Evolutionary conservation across 2,113 vertebrate species (phyloP), one percentile per base, ranked within the genome.

Genomic region (Melanerpes aurifrons): DNA sequence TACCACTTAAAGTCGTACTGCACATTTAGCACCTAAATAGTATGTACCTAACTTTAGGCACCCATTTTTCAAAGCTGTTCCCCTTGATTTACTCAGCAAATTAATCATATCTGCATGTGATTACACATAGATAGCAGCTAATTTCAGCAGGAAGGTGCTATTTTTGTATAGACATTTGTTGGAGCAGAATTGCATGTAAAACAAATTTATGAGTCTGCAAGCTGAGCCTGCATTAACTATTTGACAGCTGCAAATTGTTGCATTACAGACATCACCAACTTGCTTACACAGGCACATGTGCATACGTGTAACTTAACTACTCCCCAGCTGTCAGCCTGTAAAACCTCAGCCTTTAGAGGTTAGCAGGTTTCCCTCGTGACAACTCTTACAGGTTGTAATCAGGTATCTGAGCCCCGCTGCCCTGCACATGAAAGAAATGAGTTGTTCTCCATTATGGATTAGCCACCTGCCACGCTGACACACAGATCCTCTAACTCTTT

Each of bases 61-160:
- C 25, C 50, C n/a, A 73, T 90, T 93, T 94, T 87, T 95, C 77
- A 95, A 85, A 96, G 73, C 57, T 12, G 18, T 81, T 92, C 69
- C 78, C 54, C 66, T 88, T 93, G 89, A 96, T 92, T 94, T 94
- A 96, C 82, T 87, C 93, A 93, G 79, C 69, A 94, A 94, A 88
- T 96, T 97, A 95, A 96, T 96, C 94, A 95, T 86, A 93, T 93
- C 90, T 95, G 94, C 90, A 93, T 94, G 86, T 88, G 95, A 96
- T 96, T 95, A 91, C 81, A 90, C 91, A 94, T 1, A 92, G 83
- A 96, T 62, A 94, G 92, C 81, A 92, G 77, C 95, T 92, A 29
- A 76, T 89, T 87, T 92, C 80, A 93, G 92, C 93, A 84, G 96
- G 92, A 94, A 94, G 89, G 82, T 94, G 88, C 82, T 95, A 95